These are phyloP conservation scores for Drosophila atroscutellata DNA, from an alignment of 2,888 invertebrate species.

Conservation along the genomic window DNA sequence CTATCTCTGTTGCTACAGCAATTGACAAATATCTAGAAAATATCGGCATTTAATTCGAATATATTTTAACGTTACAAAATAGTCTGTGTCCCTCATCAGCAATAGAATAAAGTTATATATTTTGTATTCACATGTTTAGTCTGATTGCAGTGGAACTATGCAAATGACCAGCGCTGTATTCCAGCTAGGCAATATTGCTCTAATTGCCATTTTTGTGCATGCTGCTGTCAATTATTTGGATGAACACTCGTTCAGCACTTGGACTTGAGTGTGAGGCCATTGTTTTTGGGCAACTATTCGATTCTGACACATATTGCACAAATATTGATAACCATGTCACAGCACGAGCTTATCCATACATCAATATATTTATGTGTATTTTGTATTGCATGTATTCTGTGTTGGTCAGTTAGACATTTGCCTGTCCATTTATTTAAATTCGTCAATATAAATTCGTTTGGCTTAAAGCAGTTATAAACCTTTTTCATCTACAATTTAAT, in stretches of 20 bases:
- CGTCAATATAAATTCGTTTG: slow-evolving; percentile 58
- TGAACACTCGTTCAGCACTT: slow-evolving; percentile 24
- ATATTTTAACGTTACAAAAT: background rate
- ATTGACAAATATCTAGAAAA: background rate
- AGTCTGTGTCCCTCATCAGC: background rate
- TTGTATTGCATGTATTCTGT: background rate
- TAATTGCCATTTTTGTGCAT: slow-evolving; percentile 60
- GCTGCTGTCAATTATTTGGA: slow-evolving; percentile 62
- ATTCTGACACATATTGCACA: slow-evolving; percentile 63
- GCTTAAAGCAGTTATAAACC: slow-evolving; percentile 29
- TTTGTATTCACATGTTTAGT: background rate
- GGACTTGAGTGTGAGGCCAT: slow-evolving; percentile 39
- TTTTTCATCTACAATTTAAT: slow-evolving; percentile 6
- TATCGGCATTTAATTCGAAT: background rate
- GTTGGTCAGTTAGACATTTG: slow-evolving; percentile 47
- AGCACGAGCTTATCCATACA: background rate
- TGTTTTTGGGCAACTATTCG: slow-evolving; percentile 57
- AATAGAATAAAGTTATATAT: background rate
- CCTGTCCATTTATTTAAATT: slow-evolving; percentile 66
- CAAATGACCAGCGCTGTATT: slow-evolving; percentile 20
- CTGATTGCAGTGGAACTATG: background rate
- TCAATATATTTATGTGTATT: background rate
- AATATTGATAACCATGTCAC: slow-evolving; percentile 49
- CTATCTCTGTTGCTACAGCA: slow-evolving; percentile 9
- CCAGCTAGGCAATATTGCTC: slow-evolving; percentile 29